These are phyloP conservation scores for Prosopocoilus inquinatus DNA, from an alignment of 2,888 invertebrate species.

Conservation along the genomic window DNA sequence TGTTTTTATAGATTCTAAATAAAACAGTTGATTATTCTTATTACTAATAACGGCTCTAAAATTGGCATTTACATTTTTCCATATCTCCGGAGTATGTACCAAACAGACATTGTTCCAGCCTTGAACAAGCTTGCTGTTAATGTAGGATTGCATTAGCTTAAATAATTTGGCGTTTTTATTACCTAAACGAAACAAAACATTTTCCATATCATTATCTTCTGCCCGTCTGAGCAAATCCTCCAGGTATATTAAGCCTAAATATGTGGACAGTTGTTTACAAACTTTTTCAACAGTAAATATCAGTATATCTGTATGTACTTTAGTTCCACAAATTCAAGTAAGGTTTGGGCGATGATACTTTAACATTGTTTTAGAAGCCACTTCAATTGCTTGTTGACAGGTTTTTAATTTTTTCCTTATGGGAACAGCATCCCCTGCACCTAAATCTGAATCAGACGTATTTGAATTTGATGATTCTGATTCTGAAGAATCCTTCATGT, in stretches of 20 bases:
- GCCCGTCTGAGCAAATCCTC: neutral
- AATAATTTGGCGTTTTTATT: neutral
- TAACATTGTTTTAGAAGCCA: too few relatives aligned
- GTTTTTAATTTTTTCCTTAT: too few relatives aligned
- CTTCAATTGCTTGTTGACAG: too few relatives aligned
- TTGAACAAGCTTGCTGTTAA: neutral
- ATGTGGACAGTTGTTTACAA: neutral
- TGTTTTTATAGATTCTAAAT: neutral
- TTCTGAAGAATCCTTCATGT: too few relatives aligned
- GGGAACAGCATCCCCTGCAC: too few relatives aligned
- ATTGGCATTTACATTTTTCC: neutral
- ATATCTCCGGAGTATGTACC: neutral
- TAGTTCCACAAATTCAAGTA: neutral
- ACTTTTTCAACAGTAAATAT: neutral
- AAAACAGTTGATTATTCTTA: neutral
- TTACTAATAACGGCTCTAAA: neutral
- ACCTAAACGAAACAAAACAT: neutral
- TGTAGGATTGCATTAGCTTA: neutral
- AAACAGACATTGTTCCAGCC: neutral
- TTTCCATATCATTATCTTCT: neutral
- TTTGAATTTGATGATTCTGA: too few relatives aligned
- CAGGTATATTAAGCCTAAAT: neutral
- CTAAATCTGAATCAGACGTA: too few relatives aligned
- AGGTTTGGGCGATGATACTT: neutral
- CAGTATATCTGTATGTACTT: neutral